Base-by-base conservation (phyloP, 2,888 invertebrate species). In the Alitta virens region DNA sequence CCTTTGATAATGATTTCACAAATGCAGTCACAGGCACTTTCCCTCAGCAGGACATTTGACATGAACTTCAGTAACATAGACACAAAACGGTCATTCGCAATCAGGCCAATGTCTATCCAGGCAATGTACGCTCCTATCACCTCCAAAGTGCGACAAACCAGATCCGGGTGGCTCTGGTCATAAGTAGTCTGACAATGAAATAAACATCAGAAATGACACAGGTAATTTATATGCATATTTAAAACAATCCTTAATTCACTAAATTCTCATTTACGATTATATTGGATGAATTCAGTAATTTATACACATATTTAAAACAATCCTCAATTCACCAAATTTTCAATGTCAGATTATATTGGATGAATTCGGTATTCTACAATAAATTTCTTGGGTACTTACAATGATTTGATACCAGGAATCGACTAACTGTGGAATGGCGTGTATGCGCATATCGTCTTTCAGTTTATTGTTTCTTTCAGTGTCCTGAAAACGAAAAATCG, bases 41-140 rank as follows among this genome's bases (percentile, higher is more conserved):
- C 85, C 40, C 85, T 71, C 56, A 84, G 68, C 53, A 75, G 65
- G 0, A 70, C 64, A 64, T 73, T 68, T 0, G 74, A 70, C 68
- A 86, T 72, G 65, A 83, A 82, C 5, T 77, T 76, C 24, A 86
- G 79, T 27, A 86, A 76, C 18, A 84, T 75, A 2, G 81, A 73
- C 33, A 86, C 84, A 72, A 86, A 85, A 33, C 82, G 78, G 57
- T 86, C 84, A 71, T 86, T 86, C 50, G 85, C 86, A 24, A 87
- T 84, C 38, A 86, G 78, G 52, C 79, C 80, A 57, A 86, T 84
- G 72, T 87, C 86, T 60, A 87, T 86, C 87, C 87, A 87, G 1
- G 85, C 83, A 16, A 86, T 81, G 72, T 83, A 87, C 24, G 82
- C 80, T 1, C 86, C 86, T 56, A 86, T 83, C 12, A 84, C 84